Evolutionary conservation across 2,113 vertebrate species (phyloP), one percentile per base, ranked within the genome.

Genomic region (Micromys minutus): DNA sequence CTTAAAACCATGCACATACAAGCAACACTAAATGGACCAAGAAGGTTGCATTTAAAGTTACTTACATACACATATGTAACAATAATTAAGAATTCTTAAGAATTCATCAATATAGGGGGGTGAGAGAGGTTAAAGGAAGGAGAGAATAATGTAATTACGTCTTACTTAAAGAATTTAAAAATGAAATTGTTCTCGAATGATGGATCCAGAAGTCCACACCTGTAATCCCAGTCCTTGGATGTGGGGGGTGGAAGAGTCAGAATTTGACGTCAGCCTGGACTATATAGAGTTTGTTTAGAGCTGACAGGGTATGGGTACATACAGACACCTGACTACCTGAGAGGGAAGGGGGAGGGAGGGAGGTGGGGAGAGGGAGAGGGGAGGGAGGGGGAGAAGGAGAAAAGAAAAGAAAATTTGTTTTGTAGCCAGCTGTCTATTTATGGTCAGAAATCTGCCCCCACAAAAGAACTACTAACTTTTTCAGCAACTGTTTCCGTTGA

Each of bases 401-500:
- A 21, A 72, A 84, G 3, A 7, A 24, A 83, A 36, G 3, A 69
- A 55, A 88, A n/a, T 7, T 26, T 69, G 9, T 57, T 76, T 45
- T 86, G 2, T 9, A 45, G 0, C 19, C 61, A 17, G 22, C 50
- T 42, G 12, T 65, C 26, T 45, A 24, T 84, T 74, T 15, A 74
- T 0, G 42, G 22, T 26, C 74, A 93, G 17, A 12, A 81, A 39
- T 5, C 16, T 7, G 1, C 31, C 15, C 36, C 22, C 92, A 29
- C 59, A 74, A 84, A 85, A 31, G 19, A 4, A 42, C 5, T 15
- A 80, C 1, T n/a, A 52, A 36, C 65, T 92, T 93, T 63, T 22
- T 31, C 31, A 59, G 17, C 42, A 91, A 91, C 72, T 85, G 12
- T 52, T 52, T 26, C 77, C 26, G 84, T 65, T 91, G 96, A 94